phyloP scores from a whole-genome alignment of 1,140 invertebrate species.

The Coptotermes formosanus region DNA sequence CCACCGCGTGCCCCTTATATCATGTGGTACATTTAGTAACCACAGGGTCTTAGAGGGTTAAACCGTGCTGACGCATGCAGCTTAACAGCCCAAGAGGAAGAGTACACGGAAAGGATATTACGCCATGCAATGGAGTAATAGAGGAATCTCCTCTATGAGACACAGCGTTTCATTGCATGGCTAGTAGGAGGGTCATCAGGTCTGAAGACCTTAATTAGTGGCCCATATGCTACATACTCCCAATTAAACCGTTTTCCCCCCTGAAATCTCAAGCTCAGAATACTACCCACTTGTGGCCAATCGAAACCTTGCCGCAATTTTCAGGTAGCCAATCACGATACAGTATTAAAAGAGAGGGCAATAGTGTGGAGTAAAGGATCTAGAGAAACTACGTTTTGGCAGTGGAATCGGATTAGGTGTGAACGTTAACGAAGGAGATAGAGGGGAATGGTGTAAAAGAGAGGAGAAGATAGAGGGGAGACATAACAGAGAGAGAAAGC shows the following conservation, averaged over 20 bases:
- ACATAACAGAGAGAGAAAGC: not conserved
- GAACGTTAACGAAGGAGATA: conserved; percentile 22
- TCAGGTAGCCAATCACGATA: not conserved
- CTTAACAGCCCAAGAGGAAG: no score
- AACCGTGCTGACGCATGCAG: no score
- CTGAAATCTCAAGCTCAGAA: not conserved
- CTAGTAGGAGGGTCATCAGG: no score
- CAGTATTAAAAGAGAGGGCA: not conserved
- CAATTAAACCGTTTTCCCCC: not conserved
- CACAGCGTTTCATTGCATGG: no score
- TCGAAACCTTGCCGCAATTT: not conserved
- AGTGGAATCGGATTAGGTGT: conserved; percentile 8
- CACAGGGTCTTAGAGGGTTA: no score
- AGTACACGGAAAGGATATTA: no score
- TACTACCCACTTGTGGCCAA: conserved; percentile 19
- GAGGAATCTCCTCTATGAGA: no score
- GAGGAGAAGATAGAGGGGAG: not conserved
- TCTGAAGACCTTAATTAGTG: not conserved
- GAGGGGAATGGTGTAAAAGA: not conserved
- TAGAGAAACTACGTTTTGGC: not conserved
- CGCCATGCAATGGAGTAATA: no score
- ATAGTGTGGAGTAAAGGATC: not conserved
- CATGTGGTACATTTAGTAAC: no score
- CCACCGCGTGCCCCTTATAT: no score
- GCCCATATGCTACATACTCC: not conserved